Evolutionary conservation across 2,888 invertebrate genomes (phyloP).

Genomic region (Oxytorus armatus): DNA sequence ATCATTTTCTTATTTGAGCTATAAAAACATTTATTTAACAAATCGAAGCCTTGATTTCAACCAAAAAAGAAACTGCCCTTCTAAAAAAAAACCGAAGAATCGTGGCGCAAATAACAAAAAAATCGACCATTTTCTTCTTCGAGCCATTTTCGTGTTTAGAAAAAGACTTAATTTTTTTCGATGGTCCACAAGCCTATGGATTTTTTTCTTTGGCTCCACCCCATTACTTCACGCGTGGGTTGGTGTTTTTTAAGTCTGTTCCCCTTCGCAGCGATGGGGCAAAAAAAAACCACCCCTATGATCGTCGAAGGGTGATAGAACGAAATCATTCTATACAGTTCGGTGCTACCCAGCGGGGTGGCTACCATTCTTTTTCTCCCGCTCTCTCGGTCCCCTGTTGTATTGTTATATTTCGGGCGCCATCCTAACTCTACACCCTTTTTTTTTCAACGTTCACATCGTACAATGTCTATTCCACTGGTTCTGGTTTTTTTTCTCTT

Average conservation of each 20-base stretch:
- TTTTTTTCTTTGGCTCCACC: constrained; percentile 65
- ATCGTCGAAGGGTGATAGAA: constrained; percentile 74
- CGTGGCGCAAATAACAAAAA: neutral
- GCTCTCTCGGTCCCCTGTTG: constrained; percentile 11
- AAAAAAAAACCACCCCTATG: constrained; percentile 55
- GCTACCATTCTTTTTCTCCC: constrained; percentile 73
- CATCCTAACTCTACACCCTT: constrained; percentile 64
- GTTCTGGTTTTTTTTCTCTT: constrained; percentile 37
- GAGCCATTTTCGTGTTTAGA: neutral
- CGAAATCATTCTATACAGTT: constrained; percentile 79
- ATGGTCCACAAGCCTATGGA: neutral
- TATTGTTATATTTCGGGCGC: constrained; percentile 67
- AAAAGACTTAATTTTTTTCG: constrained; percentile 24
- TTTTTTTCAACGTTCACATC: constrained; percentile 67
- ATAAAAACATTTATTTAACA: too few relatives aligned
- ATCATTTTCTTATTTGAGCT: constrained; percentile 33
- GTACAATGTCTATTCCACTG: constrained; percentile 32
- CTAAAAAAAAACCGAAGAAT: neutral
- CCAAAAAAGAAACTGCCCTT: neutral
- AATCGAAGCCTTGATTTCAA: too few relatives aligned
- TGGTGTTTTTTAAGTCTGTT: constrained; percentile 55
- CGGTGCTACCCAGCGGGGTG: constrained; percentile 75
- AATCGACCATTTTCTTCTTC: constrained; percentile 42
- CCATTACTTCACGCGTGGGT: constrained; percentile 50
- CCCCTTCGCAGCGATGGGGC: constrained; percentile 49